These are phyloP conservation scores for Acleris cristana DNA, from an alignment of 2,888 invertebrate genomes.

Conservation along the genomic window DNA sequence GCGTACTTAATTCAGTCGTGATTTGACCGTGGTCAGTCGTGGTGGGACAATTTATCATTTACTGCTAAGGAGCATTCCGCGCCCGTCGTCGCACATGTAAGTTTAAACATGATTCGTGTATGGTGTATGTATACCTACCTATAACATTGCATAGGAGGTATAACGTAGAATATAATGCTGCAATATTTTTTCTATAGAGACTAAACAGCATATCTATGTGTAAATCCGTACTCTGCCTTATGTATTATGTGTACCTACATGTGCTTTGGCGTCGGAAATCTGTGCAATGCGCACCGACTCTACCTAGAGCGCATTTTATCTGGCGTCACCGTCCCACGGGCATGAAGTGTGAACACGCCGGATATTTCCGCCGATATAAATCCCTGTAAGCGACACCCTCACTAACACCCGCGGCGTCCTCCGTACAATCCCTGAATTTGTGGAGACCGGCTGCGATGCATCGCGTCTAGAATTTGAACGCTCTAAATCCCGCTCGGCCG, in stretches of 20 bases:
- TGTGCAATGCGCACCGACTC: constrained; percentile 60
- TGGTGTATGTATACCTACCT: too few species aligned
- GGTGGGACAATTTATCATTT: constrained; percentile 31
- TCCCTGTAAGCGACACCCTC: constrained; percentile 70
- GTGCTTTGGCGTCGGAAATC: constrained; percentile 56
- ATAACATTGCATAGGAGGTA: too few species aligned
- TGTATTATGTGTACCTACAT: constrained; percentile 38
- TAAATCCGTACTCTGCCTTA: constrained; percentile 15
- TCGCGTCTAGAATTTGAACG: constrained; percentile 65
- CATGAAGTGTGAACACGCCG: constrained; percentile 71
- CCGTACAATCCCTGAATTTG: constrained; percentile 72
- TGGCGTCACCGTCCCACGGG: constrained; percentile 56
- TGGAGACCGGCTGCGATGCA: constrained; percentile 64
- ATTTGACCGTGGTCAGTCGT: constrained; percentile 27
- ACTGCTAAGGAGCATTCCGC: constrained; percentile 5
- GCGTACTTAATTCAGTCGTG: constrained; percentile 35
- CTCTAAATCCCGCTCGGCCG: constrained; percentile 53
- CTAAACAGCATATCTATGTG: constrained; percentile 6
- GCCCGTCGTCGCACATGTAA: constrained; percentile 5
- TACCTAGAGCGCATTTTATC: constrained; percentile 61
- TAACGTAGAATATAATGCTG: background rate
- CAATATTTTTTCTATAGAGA: constrained; percentile 25
- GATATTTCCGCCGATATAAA: constrained; percentile 77
- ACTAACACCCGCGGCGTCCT: constrained; percentile 63
- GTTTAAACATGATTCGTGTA: constrained; percentile 8